Evolutionary conservation across 2,888 invertebrate genomes (phyloP).

Genomic region (Andrena dorsata): DNA sequence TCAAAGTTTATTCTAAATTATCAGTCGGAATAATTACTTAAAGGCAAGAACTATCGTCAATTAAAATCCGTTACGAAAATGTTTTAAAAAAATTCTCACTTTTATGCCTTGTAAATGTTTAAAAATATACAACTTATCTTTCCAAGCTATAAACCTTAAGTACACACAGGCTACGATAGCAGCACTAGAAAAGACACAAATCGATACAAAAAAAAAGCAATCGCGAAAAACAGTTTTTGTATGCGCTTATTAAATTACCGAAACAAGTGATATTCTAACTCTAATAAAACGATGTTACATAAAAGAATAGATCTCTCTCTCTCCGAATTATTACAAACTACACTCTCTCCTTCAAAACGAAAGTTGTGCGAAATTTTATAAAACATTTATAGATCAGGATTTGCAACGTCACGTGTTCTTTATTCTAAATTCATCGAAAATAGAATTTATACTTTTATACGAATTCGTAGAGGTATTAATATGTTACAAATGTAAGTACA

Average conservation of each 20-base stretch:
- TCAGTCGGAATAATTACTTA: conserved; percentile 24
- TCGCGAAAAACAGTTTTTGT: conserved; percentile 68
- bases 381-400: conserved; percentile 10
- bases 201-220: conserved; percentile 64
- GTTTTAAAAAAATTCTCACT: conserved; percentile 38
- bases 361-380: conserved; percentile 14
- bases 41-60: conserved; percentile 39
- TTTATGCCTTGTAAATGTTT: conserved; percentile 34
- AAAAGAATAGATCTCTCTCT: conserved; percentile 20
- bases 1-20: conserved; percentile 35
- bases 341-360: conserved; percentile 7
- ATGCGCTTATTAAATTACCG: conserved; percentile 42
- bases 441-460: conserved; percentile 46
- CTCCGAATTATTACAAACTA: conserved; percentile 11
- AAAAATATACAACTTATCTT: conserved; percentile 32
- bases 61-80: conserved; percentile 39
- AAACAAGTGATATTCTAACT: conserved; percentile 29
- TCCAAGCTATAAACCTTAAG: conserved; percentile 58
- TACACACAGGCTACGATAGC: conserved; percentile 53
- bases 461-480: conserved; percentile 40
- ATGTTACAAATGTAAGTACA: conserved; percentile 58
- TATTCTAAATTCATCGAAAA: conserved; percentile 44
- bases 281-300: conserved; percentile 29
- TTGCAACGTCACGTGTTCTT: neutral
- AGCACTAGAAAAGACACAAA: conserved; percentile 42